Percentiles rank a stretch among this genome's conserved stretches.
Evolutionary conservation across 2,888 invertebrate genomes (phyloP).

Genomic region (Tryphoninae sp.): DNA sequence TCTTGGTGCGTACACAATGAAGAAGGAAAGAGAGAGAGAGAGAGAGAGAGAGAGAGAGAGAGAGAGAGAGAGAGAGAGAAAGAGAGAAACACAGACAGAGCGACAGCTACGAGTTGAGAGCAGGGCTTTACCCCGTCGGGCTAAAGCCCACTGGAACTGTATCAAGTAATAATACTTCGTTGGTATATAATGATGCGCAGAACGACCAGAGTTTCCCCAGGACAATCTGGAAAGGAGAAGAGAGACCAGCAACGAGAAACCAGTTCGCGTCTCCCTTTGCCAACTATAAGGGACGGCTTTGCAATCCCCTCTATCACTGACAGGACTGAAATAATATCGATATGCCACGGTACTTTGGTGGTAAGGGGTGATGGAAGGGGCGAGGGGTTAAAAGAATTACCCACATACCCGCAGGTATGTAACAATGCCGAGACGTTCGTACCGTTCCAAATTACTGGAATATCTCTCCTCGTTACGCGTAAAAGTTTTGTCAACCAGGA

Average conservation of each 20-base stretch:
- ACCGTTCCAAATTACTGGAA: constrained; percentile 15
- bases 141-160: constrained; percentile 67
- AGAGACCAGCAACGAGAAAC: constrained; percentile 56
- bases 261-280: constrained; percentile 54
- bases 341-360: background rate
- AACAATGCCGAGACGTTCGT: background rate
- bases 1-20: background rate
- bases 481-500: background rate
- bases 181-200: constrained; percentile 73
- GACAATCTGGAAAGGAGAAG: constrained; percentile 59
- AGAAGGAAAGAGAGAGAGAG: constrained; percentile 26
- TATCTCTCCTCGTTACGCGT: constrained; percentile 4
- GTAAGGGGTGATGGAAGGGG: background rate
- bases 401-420: background rate
- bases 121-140: constrained; percentile 53
- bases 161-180: constrained; percentile 76
- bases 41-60: constrained; percentile 19
- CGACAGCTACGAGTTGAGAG: constrained; percentile 36
- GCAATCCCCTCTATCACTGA: constrained; percentile 40
- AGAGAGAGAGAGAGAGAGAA: constrained; percentile 3
- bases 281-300: constrained; percentile 29
- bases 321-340: constrained; percentile 54
- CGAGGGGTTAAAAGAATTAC: background rate
- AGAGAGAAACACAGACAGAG: constrained; percentile 40
- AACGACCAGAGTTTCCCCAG: constrained; percentile 56